Conservation (phyloP, 1,140 invertebrate species). For the Bombus difficillimus region DNA sequence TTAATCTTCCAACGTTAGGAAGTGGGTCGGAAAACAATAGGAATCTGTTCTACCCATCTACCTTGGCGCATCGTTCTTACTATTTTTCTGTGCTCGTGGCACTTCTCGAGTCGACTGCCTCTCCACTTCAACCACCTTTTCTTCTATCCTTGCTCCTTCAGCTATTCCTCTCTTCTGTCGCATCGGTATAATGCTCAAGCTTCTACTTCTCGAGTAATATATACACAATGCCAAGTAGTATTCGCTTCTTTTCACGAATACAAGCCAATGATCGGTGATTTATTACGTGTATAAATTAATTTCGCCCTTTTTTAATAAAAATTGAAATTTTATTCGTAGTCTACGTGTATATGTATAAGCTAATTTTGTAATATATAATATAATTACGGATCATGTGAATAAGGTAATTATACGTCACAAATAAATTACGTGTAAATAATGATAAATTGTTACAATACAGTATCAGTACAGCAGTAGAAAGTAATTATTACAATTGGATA, state of each 20-base stretch:
- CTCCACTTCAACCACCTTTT: slow-evolving; percentile 40
- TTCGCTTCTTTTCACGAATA: not conserved
- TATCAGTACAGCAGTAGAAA: no score
- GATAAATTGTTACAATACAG: no score
- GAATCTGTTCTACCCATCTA: slow-evolving; percentile 58
- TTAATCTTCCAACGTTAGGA: slow-evolving; percentile 69
- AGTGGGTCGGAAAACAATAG: slow-evolving; percentile 73
- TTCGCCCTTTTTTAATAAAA: not conserved
- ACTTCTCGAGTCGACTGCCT: slow-evolving; percentile 22
- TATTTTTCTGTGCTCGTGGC: slow-evolving; percentile 48
- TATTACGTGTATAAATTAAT: not conserved
- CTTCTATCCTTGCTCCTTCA: slow-evolving; percentile 38
- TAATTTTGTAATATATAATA: no score
- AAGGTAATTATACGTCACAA: no score
- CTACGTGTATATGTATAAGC: no score
- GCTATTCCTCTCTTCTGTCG: not conserved
- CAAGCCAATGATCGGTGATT: slow-evolving; percentile 5
- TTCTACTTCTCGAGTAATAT: slow-evolving; percentile 27
- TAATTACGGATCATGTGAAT: no score
- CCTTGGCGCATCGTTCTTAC: slow-evolving; percentile 40
- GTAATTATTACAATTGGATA: not conserved
- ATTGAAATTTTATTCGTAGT: not conserved
- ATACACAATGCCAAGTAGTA: slow-evolving; percentile 5
- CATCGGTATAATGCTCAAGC: slow-evolving; percentile 32
- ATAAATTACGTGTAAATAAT: no score